phyloP scores from a whole-genome alignment of 2,113 vertebrate genomes.

The Electrona antarctica region DNA sequence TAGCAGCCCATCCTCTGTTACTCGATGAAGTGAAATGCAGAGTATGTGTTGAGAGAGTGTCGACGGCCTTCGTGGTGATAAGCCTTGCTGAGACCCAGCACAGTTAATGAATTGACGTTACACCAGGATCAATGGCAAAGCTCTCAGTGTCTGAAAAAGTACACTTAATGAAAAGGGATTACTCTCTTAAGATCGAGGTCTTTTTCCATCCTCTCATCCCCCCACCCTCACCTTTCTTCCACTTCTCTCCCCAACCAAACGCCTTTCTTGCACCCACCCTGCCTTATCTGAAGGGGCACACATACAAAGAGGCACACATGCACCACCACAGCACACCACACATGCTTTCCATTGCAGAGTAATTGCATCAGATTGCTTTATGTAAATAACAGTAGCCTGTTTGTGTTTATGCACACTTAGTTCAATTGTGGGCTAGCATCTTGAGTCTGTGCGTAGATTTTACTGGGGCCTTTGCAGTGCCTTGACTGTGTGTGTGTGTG shows the following conservation, averaged over 20 bases:
- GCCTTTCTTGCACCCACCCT: conserved; percentile 1
- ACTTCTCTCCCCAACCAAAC: neutral
- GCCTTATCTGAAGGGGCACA: neutral
- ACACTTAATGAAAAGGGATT: conserved; percentile 78
- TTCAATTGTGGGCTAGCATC: neutral
- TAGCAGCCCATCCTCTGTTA: neutral
- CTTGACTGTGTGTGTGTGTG: neutral
- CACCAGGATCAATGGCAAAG: conserved; percentile 72
- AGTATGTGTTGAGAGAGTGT: conserved; percentile 23
- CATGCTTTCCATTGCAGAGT: neutral
- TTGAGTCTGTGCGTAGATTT: neutral
- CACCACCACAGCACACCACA: neutral
- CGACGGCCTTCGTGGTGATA: conserved; percentile 57
- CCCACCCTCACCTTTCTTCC: conserved; percentile 30
- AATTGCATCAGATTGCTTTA: neutral
- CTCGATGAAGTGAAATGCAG: conserved; percentile 32
- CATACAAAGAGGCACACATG: neutral
- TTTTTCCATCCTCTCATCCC: conserved; percentile 34
- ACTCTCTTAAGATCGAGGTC: conserved; percentile 75
- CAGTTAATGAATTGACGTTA: conserved; percentile 78
- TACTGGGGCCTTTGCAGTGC: neutral
- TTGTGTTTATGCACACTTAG: neutral
- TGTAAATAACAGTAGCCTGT: neutral
- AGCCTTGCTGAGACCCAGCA: conserved; percentile 38
- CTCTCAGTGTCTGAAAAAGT: conserved; percentile 66